A percentile compares a stretch with the other conserved stretches of the same genome.
Conservation (phyloP, 2,888 invertebrate species). For the Lacanobia oleracea region DNA sequence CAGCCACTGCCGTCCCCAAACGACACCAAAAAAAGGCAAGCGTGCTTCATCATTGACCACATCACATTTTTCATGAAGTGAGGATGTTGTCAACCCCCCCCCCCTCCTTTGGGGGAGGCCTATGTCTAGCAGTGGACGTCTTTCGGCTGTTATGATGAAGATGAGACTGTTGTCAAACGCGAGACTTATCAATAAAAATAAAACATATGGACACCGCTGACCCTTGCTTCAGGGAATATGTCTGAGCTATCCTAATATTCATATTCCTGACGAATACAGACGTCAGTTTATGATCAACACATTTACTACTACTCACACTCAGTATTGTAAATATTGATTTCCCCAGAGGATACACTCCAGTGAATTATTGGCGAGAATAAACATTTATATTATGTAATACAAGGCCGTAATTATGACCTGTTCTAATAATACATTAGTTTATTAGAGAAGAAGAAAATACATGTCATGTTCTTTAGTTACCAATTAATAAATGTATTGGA, state of each 20-base stretch:
- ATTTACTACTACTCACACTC: conserved; percentile 21
- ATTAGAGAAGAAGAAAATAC: background rate
- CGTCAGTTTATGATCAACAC: conserved; percentile 21
- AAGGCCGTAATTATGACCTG: conserved; percentile 29
- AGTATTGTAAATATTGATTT: conserved; percentile 51
- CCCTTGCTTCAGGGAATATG: background rate
- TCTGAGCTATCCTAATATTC: conserved; percentile 1
- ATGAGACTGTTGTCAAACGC: too few species aligned
- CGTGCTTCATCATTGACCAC: too few species aligned
- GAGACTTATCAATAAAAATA: too few species aligned
- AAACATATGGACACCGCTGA: background rate
- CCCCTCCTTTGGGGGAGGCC: too few species aligned
- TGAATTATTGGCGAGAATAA: conserved; percentile 45
- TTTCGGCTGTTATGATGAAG: too few species aligned
- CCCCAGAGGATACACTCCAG: conserved; percentile 40
- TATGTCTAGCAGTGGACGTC: too few species aligned
- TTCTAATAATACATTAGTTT: conserved; percentile 26
- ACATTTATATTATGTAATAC: conserved; percentile 20
- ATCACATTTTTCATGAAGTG: too few species aligned
- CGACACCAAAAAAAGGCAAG: too few species aligned
- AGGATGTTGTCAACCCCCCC: too few species aligned
- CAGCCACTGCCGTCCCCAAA: background rate
- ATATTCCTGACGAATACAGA: background rate
- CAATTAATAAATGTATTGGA: too few species aligned
- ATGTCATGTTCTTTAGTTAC: background rate